These are phyloP conservation scores for Pomatostomus ruficeps DNA, from an alignment of 2,113 vertebrate genomes.

Conservation along the genomic window DNA sequence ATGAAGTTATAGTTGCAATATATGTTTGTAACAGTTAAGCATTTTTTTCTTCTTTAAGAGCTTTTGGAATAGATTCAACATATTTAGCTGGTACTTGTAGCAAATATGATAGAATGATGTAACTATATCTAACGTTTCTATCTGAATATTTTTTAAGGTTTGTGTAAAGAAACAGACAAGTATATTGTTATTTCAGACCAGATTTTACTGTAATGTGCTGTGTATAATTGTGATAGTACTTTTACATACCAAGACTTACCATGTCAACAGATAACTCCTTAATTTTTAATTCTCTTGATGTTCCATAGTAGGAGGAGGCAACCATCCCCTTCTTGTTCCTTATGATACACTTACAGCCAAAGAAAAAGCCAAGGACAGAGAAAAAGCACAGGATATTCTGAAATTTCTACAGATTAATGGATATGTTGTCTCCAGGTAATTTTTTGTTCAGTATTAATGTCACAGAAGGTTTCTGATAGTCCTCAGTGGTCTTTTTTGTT, in stretches of 20 bases:
- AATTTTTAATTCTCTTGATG: neutral
- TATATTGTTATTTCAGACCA: neutral
- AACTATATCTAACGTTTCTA: neutral
- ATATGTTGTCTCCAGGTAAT: slow-evolving; percentile 89
- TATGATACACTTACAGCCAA: slow-evolving; percentile 95
- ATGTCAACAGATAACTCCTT: neutral
- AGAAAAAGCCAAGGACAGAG: slow-evolving; percentile 93
- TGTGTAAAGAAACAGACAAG: neutral
- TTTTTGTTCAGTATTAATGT: neutral
- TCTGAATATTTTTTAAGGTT: neutral
- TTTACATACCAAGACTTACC: neutral
- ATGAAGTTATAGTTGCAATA: neutral
- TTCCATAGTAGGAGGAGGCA: slow-evolving; percentile 83
- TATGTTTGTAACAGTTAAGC: neutral
- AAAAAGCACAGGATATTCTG: slow-evolving; percentile 93
- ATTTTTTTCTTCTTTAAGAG: neutral
- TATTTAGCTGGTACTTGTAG: neutral
- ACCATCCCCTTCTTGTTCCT: slow-evolving; percentile 91
- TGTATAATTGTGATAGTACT: neutral
- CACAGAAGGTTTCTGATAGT: neutral
- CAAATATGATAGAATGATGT: neutral
- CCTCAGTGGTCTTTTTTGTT: neutral
- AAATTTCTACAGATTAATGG: slow-evolving; percentile 96
- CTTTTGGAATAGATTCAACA: neutral
- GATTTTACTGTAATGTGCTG: neutral